phyloP scores from a whole-genome alignment of 2,797 vertebrate genomes.

The Lagodon rhomboides region DNA sequence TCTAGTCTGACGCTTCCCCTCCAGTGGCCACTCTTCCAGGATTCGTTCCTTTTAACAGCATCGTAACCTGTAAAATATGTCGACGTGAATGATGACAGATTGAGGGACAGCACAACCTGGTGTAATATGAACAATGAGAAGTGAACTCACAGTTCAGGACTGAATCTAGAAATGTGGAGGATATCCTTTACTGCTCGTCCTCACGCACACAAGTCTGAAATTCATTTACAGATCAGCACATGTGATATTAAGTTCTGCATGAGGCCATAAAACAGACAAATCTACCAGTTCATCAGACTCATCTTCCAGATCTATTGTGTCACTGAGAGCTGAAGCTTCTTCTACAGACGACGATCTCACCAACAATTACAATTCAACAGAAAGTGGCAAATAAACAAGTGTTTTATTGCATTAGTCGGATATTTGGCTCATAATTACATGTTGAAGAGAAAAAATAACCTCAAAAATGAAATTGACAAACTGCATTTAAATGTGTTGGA shows the following conservation, averaged over 20 bases:
- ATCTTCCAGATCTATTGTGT: neutral
- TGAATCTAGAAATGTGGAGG: neutral
- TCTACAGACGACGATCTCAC: neutral
- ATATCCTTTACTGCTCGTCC: neutral
- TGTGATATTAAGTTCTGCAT: neutral
- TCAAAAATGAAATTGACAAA: neutral
- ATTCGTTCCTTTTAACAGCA: neutral
- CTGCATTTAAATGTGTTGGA: neutral
- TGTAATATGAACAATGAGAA: neutral
- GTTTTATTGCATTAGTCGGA: neutral
- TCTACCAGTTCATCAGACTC: neutral
- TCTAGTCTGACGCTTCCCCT: neutral
- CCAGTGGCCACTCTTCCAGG: neutral
- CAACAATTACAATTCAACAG: neutral
- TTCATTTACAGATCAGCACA: neutral
- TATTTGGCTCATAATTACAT: neutral
- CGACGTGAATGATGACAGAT: accelerated
- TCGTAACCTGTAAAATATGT: neutral
- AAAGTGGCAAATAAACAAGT: neutral
- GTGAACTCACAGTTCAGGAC: neutral
- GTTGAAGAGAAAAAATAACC: neutral
- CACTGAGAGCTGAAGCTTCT: neutral
- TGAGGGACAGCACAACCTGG: neutral
- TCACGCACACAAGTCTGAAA: conserved; percentile 31
- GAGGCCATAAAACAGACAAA: neutral